Conservation (phyloP, 2,888 invertebrate genomes). For the Drosophila suboccidentalis region DNA sequence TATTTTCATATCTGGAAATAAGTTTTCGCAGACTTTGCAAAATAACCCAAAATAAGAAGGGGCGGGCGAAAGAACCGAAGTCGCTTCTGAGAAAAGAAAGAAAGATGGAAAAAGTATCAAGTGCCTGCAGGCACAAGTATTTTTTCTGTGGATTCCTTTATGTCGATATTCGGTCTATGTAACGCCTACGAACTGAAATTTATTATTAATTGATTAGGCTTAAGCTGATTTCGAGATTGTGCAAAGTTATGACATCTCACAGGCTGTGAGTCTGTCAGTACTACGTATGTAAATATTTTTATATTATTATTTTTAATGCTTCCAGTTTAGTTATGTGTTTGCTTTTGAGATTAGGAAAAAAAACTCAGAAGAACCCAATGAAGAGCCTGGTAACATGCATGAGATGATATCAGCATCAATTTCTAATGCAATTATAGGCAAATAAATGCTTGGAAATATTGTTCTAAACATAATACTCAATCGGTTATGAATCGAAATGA, state of each 20-base stretch:
- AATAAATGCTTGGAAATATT: not conserved
- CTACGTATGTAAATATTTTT: not conserved
- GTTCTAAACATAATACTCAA: not conserved
- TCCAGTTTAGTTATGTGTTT: conserved; percentile 8
- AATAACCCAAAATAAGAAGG: conserved; percentile 43
- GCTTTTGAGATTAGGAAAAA: not conserved
- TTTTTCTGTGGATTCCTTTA: conserved; percentile 9
- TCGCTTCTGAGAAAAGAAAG: conserved; percentile 40
- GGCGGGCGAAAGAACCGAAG: conserved; percentile 25
- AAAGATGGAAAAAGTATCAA: conserved; percentile 35
- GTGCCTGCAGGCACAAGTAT: conserved; percentile 38
- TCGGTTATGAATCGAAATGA: no score
- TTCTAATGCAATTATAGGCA: not conserved
- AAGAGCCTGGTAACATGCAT: not conserved
- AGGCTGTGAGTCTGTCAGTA: conserved; percentile 1
- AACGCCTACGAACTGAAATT: conserved; percentile 62
- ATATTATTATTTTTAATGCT: no score
- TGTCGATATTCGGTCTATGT: conserved; percentile 31
- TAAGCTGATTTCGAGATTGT: conserved; percentile 66
- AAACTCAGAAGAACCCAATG: no score
- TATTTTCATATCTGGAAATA: conserved; percentile 49
- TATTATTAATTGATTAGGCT: conserved; percentile 81
- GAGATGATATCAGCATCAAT: not conserved
- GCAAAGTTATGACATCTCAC: conserved; percentile 35
- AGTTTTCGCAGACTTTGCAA: conserved; percentile 76